Evolutionary conservation across 2,888 invertebrate species (phyloP), one percentile per base, ranked within the genome.

Genomic region (Lycophotia porphyrea): DNA sequence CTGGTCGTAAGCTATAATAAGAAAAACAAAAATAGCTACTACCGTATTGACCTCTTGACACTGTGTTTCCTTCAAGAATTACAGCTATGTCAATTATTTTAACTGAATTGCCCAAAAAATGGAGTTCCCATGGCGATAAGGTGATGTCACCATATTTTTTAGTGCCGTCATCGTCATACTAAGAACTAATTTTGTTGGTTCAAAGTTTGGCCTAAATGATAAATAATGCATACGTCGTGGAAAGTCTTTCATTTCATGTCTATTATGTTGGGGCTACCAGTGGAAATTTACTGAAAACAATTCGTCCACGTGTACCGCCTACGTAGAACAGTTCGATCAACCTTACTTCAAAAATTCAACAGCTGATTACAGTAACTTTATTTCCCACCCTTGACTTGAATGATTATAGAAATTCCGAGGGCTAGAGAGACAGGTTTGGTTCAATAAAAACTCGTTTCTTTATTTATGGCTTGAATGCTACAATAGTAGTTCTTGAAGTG

Each of bases 261-360:
- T 67, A 64, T 81, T 71, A 82, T 70, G 18, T 31, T 24, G 34
- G 1, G 8, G n/a, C 27, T 71, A 61, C 24, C 42, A 34, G 15
- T 64, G 34, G 24, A 60, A 74, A 65, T 67, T 75, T 71, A 76
- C 75, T 58, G 55, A 76, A 76, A 72, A 58, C 68, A 61, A 76
- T 18, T 72, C 34, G 63, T 72, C n/a, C n/a, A 58, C 15, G 9
- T 44, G 63, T 27, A n/a, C 42, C 9, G 1, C 34, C 72, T 24
- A 67, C 63, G 0, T 8, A 66, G n/a, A n/a, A n/a, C n/a, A n/a
- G 85, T 83, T 85, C 70, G 65, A 68, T 78, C 70, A 87, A 78
- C 85, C 74, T 69, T 42, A 75, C 73, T n/a, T 31, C 52, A 58
- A 58, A 31, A 31, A 15, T 74, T 60, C 18, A 49, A 84, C 52